Conservation (phyloP, 1,140 invertebrate species). For the Trialeurodes vaporariorum region DNA sequence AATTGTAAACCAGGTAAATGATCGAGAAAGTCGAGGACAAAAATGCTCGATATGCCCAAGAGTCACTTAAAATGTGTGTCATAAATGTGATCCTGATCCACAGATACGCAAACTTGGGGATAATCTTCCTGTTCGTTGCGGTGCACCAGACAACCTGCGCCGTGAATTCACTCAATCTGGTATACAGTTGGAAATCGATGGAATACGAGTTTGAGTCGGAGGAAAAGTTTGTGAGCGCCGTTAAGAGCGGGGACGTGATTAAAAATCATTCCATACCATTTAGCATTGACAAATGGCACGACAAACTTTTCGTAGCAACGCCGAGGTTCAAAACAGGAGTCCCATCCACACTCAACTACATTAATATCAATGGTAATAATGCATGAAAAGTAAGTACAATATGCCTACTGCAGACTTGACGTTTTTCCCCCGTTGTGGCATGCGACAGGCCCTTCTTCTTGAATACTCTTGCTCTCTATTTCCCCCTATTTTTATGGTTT, state of each 20-base stretch:
- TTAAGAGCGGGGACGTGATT: conserved; percentile 46
- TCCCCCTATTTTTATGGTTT: too few relatives aligned
- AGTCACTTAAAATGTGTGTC: too few relatives aligned
- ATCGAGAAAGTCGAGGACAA: too few relatives aligned
- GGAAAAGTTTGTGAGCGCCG: too few relatives aligned
- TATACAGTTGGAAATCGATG: neutral
- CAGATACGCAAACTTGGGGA: neutral
- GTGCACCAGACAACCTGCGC: neutral
- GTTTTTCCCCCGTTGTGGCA: too few relatives aligned
- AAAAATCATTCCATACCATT: conserved; percentile 54
- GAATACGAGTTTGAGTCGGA: neutral
- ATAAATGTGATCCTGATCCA: too few relatives aligned
- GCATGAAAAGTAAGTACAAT: too few relatives aligned
- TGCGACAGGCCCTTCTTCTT: too few relatives aligned
- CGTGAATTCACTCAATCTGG: neutral
- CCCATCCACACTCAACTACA: conserved; percentile 56
- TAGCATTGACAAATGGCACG: conserved; percentile 54
- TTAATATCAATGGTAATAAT: conserved; percentile 38
- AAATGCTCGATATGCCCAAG: too few relatives aligned
- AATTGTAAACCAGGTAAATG: too few relatives aligned
- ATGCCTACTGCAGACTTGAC: too few relatives aligned
- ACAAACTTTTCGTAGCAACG: conserved; percentile 63
- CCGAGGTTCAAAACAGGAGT: conserved; percentile 59
- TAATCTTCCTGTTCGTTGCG: neutral
- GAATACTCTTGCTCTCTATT: too few relatives aligned